A percentile compares a stretch with the other conserved stretches of the same genome.
Evolutionary conservation across 2,797 vertebrate species (phyloP).

Genomic region (Coranthus polyacanthus): DNA sequence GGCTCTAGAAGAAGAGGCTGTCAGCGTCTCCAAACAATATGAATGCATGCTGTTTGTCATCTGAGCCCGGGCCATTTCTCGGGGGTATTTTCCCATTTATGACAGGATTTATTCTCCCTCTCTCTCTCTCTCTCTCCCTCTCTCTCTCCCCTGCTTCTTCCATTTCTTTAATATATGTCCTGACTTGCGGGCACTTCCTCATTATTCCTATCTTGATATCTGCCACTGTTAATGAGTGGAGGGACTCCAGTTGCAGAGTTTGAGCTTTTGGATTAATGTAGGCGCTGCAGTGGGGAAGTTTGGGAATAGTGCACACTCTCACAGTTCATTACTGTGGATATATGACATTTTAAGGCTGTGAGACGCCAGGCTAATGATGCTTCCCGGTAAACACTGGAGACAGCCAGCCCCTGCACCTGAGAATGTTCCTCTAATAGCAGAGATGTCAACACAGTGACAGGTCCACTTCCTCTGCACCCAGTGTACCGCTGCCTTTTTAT

Average conservation of each 20-base stretch:
- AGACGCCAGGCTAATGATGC: slow-evolving; percentile 82
- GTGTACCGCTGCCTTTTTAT: slow-evolving; percentile 26
- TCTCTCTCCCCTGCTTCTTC: slow-evolving; percentile 40
- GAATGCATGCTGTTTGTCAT: slow-evolving; percentile 75
- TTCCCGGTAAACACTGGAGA: slow-evolving; percentile 83
- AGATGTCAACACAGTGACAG: slow-evolving; percentile 71
- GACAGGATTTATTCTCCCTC: slow-evolving; percentile 64
- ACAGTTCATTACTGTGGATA: slow-evolving; percentile 86
- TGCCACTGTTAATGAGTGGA: slow-evolving; percentile 88
- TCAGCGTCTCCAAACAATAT: slow-evolving; percentile 72
- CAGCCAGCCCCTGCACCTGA: slow-evolving; percentile 75
- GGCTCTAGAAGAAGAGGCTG: slow-evolving; percentile 44
- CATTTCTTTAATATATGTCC: slow-evolving; percentile 78
- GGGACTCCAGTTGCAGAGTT: slow-evolving; percentile 80
- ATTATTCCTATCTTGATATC: slow-evolving; percentile 88
- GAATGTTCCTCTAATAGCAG: slow-evolving; percentile 71
- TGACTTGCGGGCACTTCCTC: slow-evolving; percentile 86
- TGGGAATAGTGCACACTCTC: slow-evolving; percentile 78
- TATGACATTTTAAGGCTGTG: slow-evolving; percentile 85
- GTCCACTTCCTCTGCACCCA: slow-evolving; percentile 57
- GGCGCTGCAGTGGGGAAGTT: slow-evolving; percentile 74
- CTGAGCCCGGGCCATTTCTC: slow-evolving; percentile 64
- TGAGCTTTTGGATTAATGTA: slow-evolving; percentile 86
- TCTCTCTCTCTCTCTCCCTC: slow-evolving; percentile 24
- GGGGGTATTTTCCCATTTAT: slow-evolving; percentile 81